Conservation (phyloP, 2,797 vertebrate species). For the Carcharodon carcharias region DNA sequence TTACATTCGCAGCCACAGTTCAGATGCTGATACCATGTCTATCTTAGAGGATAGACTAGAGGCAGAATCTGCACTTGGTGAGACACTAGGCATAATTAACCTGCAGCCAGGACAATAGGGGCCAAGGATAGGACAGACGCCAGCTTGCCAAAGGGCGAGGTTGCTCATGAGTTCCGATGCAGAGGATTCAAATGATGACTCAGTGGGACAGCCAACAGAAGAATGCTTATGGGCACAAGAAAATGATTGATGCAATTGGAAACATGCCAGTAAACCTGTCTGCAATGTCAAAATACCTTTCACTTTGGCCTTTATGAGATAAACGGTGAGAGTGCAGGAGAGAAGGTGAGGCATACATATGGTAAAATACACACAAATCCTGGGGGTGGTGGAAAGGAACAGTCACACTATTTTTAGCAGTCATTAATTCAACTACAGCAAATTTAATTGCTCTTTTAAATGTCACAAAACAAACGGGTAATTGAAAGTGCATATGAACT, state of each 20-base stretch:
- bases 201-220: not conserved
- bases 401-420: constrained; percentile 22
- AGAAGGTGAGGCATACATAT: not conserved
- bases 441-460: constrained; percentile 33
- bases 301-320: not conserved
- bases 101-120: not conserved
- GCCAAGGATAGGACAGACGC: not conserved
- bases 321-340: not conserved
- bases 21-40: not conserved
- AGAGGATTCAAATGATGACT: not conserved
- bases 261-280: not conserved
- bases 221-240: not conserved
- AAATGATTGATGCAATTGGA: not conserved
- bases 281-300: not conserved
- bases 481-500: constrained; percentile 30
- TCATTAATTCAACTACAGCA: constrained; percentile 35
- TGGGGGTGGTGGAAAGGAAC: not conserved
- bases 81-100: not conserved
- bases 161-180: not conserved
- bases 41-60: not conserved
- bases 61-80: not conserved
- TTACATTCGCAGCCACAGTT: too few relatives aligned
- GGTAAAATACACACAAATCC: not conserved
- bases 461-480: constrained; percentile 35
- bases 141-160: not conserved